Base-by-base conservation (phyloP, 2,888 invertebrate genomes). In the Notodonta ziczac region DNA sequence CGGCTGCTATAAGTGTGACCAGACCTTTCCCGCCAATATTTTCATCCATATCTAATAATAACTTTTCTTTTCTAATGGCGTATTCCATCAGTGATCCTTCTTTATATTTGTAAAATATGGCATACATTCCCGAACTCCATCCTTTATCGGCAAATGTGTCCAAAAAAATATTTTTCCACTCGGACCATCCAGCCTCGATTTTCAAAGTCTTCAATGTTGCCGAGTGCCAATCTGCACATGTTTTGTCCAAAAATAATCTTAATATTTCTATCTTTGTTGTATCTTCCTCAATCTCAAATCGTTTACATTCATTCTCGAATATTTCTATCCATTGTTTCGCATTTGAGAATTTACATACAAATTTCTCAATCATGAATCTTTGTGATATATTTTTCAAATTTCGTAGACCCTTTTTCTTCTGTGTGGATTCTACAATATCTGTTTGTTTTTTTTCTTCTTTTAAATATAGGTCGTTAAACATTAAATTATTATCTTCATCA, bases 301-400 rank as follows among this genome's bases (percentile, higher is more conserved):
- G 54, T 54, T 4, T 14, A 65, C 77, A 79, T 70, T 78, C 77
- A 48, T 62, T 74, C 62, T 82, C 74, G 69, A 80, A 80, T 14
- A 54, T 42, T 2, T 71, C 64, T 2, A 79, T 75, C 78, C 78
- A 79, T 10, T 76, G 74, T 3, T 12, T 16, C 35, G 67, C 72
- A 69, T 63, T 76, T 54, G 67, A 56, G 48, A 55, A 72, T 69
- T 67, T 78, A 7, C 65, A 59, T 51, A 48, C 54, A 67, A 79
- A 79, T 66, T 77, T 78, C 59, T 76, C 76, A 57, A 78, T 69
- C 6, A 76, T 58, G 73, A 80, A 78, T n/a, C 50, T 73, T 7
- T 81, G 70, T 4, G 73, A 60, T 50, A 76, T 54, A 5, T 74
- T 60, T 58, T 67, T 69, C 50, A 76, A 16, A 61, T 57, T 74